Evolutionary conservation across 2,888 invertebrate genomes (phyloP), one percentile per base, ranked within the genome.

Genomic region (Chouioia cunea): DNA sequence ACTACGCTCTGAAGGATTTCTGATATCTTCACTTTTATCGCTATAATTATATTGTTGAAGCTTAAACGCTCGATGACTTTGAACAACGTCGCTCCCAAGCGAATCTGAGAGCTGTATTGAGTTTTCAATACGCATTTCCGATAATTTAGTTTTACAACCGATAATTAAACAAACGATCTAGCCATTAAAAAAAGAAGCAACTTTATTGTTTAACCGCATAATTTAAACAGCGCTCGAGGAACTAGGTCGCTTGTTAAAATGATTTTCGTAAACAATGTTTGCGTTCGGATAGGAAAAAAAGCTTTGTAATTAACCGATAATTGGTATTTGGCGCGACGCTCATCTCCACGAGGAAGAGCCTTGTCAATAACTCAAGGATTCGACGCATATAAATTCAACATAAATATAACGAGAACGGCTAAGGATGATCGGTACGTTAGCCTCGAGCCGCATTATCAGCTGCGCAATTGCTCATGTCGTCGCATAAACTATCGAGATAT

Each of bases 381-480:
- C 6, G 36, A 6, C 36, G 12, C 10, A 20, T 48, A 14, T 20
- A 60, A 56, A 43, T n/a, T n/a, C n/a, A 10, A 52, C 27, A 57
- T 18, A 23, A 18, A 58, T 47, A 53, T 66, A 73, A 73, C 18
- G 54, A 70, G 54, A 65, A 63, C 70, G 63, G 47, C 36, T 65
- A 60, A 65, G 67, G 68, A 72, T 72, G 62, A 70, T 70, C 69
- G 50, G 71, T 60, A 50, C 71, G 64, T 67, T 66, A 57, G 71
- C 71, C 68, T 72, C 65, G 65, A 48, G 65, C 10, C 36, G 36
- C 43, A 58, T 65, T 72, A 65, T 69, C 57, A 60, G 52, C 65
- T 59, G 64, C 53, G 58, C 67, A 58, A 59, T 56, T 36, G 20
- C 15, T n/a, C 20, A 27, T 20, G 20, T 27, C 36, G 10, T 47